Base-by-base conservation (phyloP, 2,888 invertebrate genomes). In the Hipparchia sbordonii region DNA sequence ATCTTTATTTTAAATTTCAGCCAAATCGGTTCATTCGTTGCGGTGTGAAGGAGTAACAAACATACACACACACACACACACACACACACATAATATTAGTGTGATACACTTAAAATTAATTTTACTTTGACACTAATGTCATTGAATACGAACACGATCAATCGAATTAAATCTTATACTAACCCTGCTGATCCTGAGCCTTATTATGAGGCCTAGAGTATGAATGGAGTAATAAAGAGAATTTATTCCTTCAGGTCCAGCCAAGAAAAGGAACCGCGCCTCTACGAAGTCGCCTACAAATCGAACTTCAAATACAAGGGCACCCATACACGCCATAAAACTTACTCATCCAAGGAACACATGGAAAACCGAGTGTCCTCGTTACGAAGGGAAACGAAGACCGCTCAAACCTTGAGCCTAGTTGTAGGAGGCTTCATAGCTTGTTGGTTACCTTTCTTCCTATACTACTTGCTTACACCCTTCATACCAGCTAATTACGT, bases 401-500 rank as follows among this genome's bases (percentile, higher is more conserved):
- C 98, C 0, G 97, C 97, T 3, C 97, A 97, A 84, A 98, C 98
- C 0, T 87, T 98, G 67, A 97, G 97, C 76, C 95, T 98, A 6
- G 98, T 98, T 0, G 97, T 98, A 0, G 98, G 98, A 0, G 97
- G 97, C 2, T 98, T 98, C 80, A 96, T 98, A 3, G 96, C 97
- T 6, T 98, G 98, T 81, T 98, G 98, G 98, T 87, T 98, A 48
- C 98, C 98, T 0, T 98, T 98, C 88, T 98, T 98, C 87, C 92
- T 97, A 6, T 96, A 97, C 77, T 98, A 98, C 82, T 89, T 98
- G 10, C 92, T 97, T 0, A 97, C 96, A 2, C 97, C 98, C 6
- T 97, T 98, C 82, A 94, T 97, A 70, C 95, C 95, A 0, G 91
- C 89, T 71, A 90, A 93, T 69, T 95, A 95, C 79, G 95, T 96